These are phyloP conservation scores for Ganaspis brasiliensis DNA, from an alignment of 2,888 invertebrate species.

Conservation along the genomic window DNA sequence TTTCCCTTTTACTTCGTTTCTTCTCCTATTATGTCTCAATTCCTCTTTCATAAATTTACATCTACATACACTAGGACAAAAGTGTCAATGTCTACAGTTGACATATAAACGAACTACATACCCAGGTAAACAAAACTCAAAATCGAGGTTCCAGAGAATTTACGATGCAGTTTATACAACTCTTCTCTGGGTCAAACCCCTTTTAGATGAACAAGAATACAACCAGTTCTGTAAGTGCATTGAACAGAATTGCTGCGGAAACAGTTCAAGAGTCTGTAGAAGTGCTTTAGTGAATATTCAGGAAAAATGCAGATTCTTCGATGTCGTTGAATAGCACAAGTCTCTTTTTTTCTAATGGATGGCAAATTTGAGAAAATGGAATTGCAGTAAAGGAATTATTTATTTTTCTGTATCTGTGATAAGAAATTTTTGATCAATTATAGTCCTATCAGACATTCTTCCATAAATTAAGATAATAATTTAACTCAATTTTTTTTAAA, in stretches of 20 bases:
- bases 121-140: slow-evolving; percentile 5
- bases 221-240: slow-evolving; percentile 6
- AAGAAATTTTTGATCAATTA: too few species aligned
- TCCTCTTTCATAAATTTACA: background rate
- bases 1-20: background rate
- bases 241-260: slow-evolving; percentile 35
- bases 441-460: too few species aligned
- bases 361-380: background rate
- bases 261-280: slow-evolving; percentile 23
- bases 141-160: background rate
- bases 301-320: slow-evolving; percentile 23
- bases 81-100: background rate
- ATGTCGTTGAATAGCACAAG: background rate
- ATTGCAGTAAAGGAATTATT: too few species aligned
- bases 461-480: too few species aligned
- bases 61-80: background rate
- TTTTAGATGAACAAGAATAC: slow-evolving; percentile 19
- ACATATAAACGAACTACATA: slow-evolving; percentile 5
- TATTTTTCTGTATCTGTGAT: too few species aligned
- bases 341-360: background rate
- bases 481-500: too few species aligned
- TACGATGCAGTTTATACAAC: slow-evolving; percentile 27
- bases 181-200: slow-evolving; percentile 22
- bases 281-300: background rate
- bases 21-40: background rate